phyloP scores from a whole-genome alignment of 2,797 vertebrate genomes.

The Schizopygopsis malacanthus region DNA sequence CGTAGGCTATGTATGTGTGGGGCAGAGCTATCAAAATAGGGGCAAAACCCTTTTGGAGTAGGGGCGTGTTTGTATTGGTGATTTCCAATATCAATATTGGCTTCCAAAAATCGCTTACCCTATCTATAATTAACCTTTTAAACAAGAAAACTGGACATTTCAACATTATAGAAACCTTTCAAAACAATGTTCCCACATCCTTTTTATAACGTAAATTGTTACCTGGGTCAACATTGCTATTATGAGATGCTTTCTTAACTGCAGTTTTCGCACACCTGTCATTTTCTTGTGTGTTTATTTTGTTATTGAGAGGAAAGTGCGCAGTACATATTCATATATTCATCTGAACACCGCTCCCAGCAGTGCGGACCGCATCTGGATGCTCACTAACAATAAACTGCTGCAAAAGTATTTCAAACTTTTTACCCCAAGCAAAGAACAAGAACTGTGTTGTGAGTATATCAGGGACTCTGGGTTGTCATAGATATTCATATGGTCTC shows the following conservation, averaged over 20 bases:
- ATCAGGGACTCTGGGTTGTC: background rate
- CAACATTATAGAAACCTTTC: background rate
- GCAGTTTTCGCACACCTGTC: background rate
- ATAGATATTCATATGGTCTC: conserved; percentile 22
- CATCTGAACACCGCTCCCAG: background rate
- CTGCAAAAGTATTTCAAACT: background rate
- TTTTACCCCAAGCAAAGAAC: background rate
- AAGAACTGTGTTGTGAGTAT: background rate
- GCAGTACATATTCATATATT: background rate
- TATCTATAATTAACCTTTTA: background rate
- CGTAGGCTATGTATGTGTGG: too few relatives aligned
- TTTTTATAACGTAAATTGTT: background rate
- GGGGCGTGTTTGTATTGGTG: too few relatives aligned
- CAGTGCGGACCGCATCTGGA: background rate
- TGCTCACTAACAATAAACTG: background rate
- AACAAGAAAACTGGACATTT: background rate
- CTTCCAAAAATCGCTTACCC: too few relatives aligned
- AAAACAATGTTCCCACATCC: background rate
- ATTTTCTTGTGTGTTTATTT: background rate
- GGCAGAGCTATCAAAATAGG: too few relatives aligned
- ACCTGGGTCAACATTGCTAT: background rate
- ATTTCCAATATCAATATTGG: too few relatives aligned
- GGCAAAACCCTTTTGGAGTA: too few relatives aligned
- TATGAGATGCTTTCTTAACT: background rate
- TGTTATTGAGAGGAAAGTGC: background rate